Base-by-base conservation (phyloP, 2,888 invertebrate genomes). In the Trachelus troglodyta region DNA sequence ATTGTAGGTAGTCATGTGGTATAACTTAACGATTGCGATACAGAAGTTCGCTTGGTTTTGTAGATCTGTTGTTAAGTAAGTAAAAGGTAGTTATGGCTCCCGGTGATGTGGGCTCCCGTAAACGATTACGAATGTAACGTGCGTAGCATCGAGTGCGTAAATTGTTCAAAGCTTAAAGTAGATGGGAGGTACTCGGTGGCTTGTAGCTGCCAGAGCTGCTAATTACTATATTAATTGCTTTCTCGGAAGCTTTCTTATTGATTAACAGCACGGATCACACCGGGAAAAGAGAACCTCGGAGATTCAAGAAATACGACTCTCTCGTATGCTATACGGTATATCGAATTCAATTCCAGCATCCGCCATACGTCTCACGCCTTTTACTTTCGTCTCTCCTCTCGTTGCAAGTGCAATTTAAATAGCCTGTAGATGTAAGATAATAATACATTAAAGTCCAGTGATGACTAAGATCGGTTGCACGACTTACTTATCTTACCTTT, bases 161-260 rank as follows among this genome's bases (percentile, higher is more conserved):
- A 77, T 78, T 82, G 81, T 80, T 78, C 77, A 76, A 56, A 23
- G 71, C 74, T 75, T 75, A 78, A 83, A 78, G 74, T 76, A 81
- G 79, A 81, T 82, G 79, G 84, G 87, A 81, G 85, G 84, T 78
- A 81, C 68, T 40, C 15, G 75, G 56, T 71, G 79, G 79, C 86
- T 77, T 87, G 83, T 86, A 87, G 83, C 81, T 80, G 83, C 80
- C 84, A 82, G 77, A 69, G 81, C 77, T 77, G 80, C 83, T 85
- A 87, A 88, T 87, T 85, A 84, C 86, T 85, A 83, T 85, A 88
- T 87, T 87, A 87, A 87, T 89, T 88, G 81, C 85, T 85, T 85
- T 83, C 79, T 81, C 80, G 75, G 78, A 76, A 74, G 81, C 34
- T 74, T 74, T 33, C 74, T 23, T 74, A 74, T 74, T 74, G 74